Evolutionary conservation across 1,140 invertebrate species (phyloP), one percentile per base, ranked within the genome.

Genomic region (Pachypsylla venusta): DNA sequence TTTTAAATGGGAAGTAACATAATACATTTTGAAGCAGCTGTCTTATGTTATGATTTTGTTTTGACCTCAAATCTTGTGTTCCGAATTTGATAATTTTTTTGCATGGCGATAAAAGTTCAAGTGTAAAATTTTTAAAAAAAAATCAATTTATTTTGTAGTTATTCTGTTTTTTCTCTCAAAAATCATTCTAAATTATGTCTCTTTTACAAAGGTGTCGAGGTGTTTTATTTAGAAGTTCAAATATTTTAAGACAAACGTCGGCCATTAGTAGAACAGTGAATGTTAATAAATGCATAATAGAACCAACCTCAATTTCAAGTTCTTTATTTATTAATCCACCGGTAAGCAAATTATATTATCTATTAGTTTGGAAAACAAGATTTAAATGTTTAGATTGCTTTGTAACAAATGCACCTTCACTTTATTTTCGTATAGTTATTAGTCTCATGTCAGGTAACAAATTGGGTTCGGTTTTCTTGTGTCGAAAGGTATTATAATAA

Each of bases 291-390:
- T 48, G 5, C 22, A 19, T 48, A n/a, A 4, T 48, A 48, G 42
- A 48, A 48, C 42, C 42, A 48, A 48, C n/a, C 22, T n/a, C n/a
- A n/a, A 48, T 48, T 48, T 48, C 42, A n/a, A 48, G 42, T 22
- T 48, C 42, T 48, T 48, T 48, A 48, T 48, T 48, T 22, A 5
- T 48, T 10, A 48, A 48, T 19, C n/a, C n/a, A 48, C 42, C 42
- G 42, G 42, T 48, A 48, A 48, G 42, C 30, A 35, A 35, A 35
- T 35, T 35, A 16, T 16, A 35, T 35, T 35, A 35, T 16, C 16
- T 35, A 35, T 12, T 35, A 16, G 10, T 35, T 35, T 35, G 30
- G 10, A 10, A 12, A 35, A 35, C 10, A 35, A 12, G 10, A 35
- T 10, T 35, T 35, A 35, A 35, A 35, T 12, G 10, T 16, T 35